Evolutionary conservation across 2,888 invertebrate genomes (phyloP).

Genomic region (Salpingus planirostris): DNA sequence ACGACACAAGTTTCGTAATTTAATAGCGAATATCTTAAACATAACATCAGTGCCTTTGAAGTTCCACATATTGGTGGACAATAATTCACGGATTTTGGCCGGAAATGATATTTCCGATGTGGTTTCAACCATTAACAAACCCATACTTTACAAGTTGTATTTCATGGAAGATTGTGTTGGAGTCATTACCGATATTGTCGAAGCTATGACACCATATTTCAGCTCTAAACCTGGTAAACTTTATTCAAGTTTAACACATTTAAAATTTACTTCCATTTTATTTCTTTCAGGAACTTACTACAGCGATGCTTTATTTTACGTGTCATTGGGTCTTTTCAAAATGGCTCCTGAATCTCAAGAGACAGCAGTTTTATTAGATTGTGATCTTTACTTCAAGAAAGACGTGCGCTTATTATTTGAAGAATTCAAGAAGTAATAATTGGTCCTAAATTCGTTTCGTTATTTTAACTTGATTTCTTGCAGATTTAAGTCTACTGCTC

Average conservation of each 20-base stretch:
- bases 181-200: slow-evolving; percentile 53
- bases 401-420: slow-evolving; percentile 58
- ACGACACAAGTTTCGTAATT: slow-evolving; percentile 44
- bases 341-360: slow-evolving; percentile 54
- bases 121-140: slow-evolving; percentile 31
- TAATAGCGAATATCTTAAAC: slow-evolving; percentile 44
- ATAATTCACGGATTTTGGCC: slow-evolving; percentile 48
- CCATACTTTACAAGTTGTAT: slow-evolving; percentile 46
- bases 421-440: slow-evolving; percentile 51
- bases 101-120: slow-evolving; percentile 37
- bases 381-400: slow-evolving; percentile 64
- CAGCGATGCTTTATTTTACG: slow-evolving; percentile 67
- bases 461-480: slow-evolving; percentile 21
- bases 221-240: slow-evolving; percentile 54
- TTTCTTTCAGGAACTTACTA: slow-evolving; percentile 56
- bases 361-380: slow-evolving; percentile 63
- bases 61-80: slow-evolving; percentile 55
- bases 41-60: slow-evolving; percentile 46
- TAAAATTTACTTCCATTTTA: background rate
- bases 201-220: slow-evolving; percentile 61
- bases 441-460: background rate
- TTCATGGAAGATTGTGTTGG: slow-evolving; percentile 53
- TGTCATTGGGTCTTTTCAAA: slow-evolving; percentile 64
- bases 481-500: slow-evolving; percentile 51
- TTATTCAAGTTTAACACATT: background rate